Evolutionary conservation across 1,140 invertebrate species (phyloP).

Genomic region (Cotesia vestalis): DNA sequence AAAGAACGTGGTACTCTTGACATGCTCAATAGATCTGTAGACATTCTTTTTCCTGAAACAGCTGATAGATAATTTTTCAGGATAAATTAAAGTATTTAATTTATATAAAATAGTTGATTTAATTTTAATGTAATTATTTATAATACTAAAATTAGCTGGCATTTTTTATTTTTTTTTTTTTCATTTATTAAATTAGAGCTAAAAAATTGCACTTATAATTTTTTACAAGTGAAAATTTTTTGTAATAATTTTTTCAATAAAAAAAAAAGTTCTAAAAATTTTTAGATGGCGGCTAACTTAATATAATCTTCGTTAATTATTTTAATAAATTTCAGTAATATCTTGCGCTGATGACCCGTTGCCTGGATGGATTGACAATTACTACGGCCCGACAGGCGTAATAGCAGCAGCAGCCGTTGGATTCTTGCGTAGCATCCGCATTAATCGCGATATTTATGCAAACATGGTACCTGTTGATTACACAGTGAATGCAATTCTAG

Average conservation of each 20-base stretch:
- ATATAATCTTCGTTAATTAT: too few species aligned
- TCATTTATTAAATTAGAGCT: not conserved
- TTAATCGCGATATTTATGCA: constrained; percentile 66
- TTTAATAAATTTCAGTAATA: constrained; percentile 67
- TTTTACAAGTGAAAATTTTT: too few species aligned
- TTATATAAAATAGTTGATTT: not conserved
- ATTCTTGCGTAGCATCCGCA: constrained; percentile 72
- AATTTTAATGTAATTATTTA: not conserved
- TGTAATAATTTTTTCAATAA: too few species aligned
- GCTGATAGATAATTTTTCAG: constrained; percentile 3
- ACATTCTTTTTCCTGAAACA: constrained; percentile 25
- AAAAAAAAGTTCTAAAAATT: too few species aligned
- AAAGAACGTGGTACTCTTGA: constrained; percentile 10
- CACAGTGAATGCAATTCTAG: constrained; percentile 79
- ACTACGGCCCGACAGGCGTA: constrained; percentile 77
- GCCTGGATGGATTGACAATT: constrained; percentile 82
- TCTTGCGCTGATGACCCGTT: constrained; percentile 76
- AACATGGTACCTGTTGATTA: constrained; percentile 84
- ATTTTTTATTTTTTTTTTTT: constrained; percentile 15
- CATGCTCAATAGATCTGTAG: constrained; percentile 28
- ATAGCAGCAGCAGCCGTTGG: constrained; percentile 70
- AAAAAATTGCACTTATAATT: too few species aligned
- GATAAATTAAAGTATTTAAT: constrained; percentile 4
- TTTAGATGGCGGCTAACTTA: too few species aligned
- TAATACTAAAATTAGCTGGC: not conserved